Percentiles rank a stretch among this genome's conserved stretches.
Conservation (phyloP, 2,888 invertebrate species). For the Omphaloscelis lunosa region DNA sequence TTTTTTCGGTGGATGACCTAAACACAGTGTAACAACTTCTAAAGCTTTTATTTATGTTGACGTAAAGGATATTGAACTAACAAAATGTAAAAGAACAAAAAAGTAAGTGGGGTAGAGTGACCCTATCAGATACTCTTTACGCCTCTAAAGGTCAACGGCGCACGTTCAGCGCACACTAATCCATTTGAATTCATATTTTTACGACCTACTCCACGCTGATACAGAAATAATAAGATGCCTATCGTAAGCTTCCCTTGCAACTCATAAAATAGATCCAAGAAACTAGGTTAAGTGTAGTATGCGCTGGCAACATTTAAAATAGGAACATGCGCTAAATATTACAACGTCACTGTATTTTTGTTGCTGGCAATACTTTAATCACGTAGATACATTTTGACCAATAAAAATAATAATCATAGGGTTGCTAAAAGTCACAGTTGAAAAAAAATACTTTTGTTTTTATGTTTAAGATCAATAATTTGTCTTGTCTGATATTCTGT, state of each 20-base stretch:
- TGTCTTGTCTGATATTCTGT: not conserved
- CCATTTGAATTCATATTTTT: constrained; percentile 50
- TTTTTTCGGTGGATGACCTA: too few relatives aligned
- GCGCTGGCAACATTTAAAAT: constrained; percentile 44
- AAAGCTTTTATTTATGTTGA: not conserved
- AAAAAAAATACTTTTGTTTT: not conserved
- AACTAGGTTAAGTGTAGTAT: constrained; percentile 59
- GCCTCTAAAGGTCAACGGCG: constrained; percentile 26
- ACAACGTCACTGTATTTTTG: constrained; percentile 21
- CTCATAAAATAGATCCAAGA: constrained; percentile 53
- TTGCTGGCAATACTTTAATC: constrained; percentile 11
- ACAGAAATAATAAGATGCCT: constrained; percentile 58
- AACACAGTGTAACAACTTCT: too few relatives aligned
- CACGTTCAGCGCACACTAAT: not conserved
- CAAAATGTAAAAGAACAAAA: constrained; percentile 2
- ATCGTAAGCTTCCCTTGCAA: constrained; percentile 34
- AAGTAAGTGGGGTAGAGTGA: too few relatives aligned
- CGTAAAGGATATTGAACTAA: not conserved
- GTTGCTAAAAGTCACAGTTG: not conserved
- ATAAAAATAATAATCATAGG: not conserved
- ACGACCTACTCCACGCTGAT: constrained; percentile 27
- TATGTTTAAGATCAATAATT: not conserved
- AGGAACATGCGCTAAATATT: constrained; percentile 32
- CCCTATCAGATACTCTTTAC: constrained; percentile 15
- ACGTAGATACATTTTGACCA: not conserved